Base-by-base conservation (phyloP, 2,888 invertebrate genomes). In the Notodonta dromedarius region DNA sequence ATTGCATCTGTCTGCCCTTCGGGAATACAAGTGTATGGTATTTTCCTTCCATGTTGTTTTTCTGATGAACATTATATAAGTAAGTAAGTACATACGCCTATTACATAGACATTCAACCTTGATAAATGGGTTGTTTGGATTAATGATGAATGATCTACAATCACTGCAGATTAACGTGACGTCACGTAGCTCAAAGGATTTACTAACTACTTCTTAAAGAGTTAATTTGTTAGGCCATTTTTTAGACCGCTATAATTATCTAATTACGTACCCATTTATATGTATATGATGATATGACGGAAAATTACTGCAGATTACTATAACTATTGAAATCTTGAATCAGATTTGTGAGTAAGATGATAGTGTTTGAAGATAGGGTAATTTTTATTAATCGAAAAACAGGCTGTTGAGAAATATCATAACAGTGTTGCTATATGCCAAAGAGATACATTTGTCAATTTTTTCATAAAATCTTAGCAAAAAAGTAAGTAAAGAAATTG, bases 61-160 rank as follows among this genome's bases (percentile, higher is more conserved):
- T 14, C 16, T 44, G 56, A 13, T 24, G 46, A 24, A 54, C 39
- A n/a, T 63, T 63, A 61, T 65, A 24, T 24, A 24, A 24, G n/a
- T n/a, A n/a, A n/a, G n/a, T n/a, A n/a, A n/a, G 24, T 70, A 61
- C 55, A 60, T 63, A 16, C 40, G 2, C 46, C 48, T 54, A 52
- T 24, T 42, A 59, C 60, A 62, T 12, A 57, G 24, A 57, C 56
- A n/a, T 57, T 57, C 58, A 74, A 69, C 79, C 79, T 84, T 83
- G 83, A 76, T 74, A 78, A 74, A 67, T 55, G 67, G 76, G 72
- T 77, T 88, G 86, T 86, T 87, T 88, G 86, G 82, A 84, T 88
- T 84, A 86, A 81, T 84, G 85, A 86, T 82, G 81, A 86, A 87
- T 85, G 80, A 83, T 79, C 76, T 76, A 78, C 69, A 72, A 72